Conservation (phyloP, 1,140 invertebrate genomes). For the Drosophila truncata region DNA sequence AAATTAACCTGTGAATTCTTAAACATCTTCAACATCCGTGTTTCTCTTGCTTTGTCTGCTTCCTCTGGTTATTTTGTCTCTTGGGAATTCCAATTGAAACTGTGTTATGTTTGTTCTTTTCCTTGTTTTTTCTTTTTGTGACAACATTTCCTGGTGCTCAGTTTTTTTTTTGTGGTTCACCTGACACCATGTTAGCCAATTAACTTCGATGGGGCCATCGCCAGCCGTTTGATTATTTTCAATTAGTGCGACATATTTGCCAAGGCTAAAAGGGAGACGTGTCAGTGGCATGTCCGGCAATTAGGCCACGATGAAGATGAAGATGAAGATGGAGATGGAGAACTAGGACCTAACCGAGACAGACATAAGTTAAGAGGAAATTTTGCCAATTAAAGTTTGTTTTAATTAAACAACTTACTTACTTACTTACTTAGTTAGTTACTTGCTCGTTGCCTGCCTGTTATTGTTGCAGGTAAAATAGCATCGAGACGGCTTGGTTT, state of each 20-base stretch:
- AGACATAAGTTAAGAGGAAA: slow-evolving; percentile 21
- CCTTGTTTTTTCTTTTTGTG: neutral
- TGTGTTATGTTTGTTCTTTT: slow-evolving; percentile 3
- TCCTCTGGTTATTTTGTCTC: neutral
- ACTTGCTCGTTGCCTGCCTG: slow-evolving; percentile 22
- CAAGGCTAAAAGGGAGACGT: slow-evolving; percentile 1
- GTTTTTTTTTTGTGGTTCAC: neutral
- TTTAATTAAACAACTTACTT: slow-evolving; percentile 79
- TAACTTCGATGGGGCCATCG: slow-evolving; percentile 20
- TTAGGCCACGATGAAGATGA: slow-evolving; percentile 41
- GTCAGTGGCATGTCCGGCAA: slow-evolving; percentile 54
- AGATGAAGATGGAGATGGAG: neutral
- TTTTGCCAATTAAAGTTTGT: slow-evolving; percentile 79
- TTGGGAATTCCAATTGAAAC: slow-evolving; percentile 7
- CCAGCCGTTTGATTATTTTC: slow-evolving; percentile 48
- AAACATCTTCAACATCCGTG: no score
- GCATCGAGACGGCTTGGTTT: slow-evolving; percentile 19
- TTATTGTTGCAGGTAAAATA: slow-evolving; percentile 16
- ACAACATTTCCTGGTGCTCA: neutral
- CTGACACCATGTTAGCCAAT: slow-evolving; percentile 18
- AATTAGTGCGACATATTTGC: slow-evolving; percentile 41
- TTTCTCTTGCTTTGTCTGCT: no score
- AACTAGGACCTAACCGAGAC: neutral
- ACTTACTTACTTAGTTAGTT: slow-evolving; percentile 20
- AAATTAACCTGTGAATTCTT: no score